A percentile compares a stretch with the other conserved stretches of the same genome.
These are phyloP conservation scores for Nomada hirtipes DNA, from an alignment of 2,888 invertebrate genomes.

Conservation along the genomic window DNA sequence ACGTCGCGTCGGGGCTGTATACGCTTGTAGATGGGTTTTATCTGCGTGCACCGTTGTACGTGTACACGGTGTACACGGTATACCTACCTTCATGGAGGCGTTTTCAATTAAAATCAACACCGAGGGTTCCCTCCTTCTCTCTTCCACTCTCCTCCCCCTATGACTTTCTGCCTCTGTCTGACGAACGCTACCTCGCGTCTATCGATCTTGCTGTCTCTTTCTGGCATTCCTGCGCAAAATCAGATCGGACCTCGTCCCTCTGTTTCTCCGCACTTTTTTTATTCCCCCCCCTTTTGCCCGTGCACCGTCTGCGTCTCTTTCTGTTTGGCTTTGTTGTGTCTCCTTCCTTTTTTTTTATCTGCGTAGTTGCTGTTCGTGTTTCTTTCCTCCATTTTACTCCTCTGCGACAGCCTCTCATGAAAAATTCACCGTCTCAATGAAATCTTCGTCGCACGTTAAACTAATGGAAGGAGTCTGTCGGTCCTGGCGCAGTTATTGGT, in stretches of 20 bases:
- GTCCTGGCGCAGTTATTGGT: conserved; percentile 37
- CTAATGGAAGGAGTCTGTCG: conserved; percentile 65
- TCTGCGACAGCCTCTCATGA: conserved; percentile 32
- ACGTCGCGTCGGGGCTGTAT: conserved; percentile 55
- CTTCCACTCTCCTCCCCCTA: conserved; percentile 5
- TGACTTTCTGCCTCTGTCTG: conserved; percentile 19
- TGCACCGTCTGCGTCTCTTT: neutral
- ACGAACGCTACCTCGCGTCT: neutral
- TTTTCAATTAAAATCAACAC: conserved; percentile 82
- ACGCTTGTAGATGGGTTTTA: conserved; percentile 63
- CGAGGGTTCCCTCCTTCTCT: conserved; percentile 62
- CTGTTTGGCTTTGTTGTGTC: neutral
- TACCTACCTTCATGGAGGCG: conserved; percentile 78
- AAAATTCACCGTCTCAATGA: conserved; percentile 69
- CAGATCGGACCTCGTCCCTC: conserved; percentile 19
- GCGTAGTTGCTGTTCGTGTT: neutral
- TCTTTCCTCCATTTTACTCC: conserved; percentile 5
- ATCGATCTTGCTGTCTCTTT: conserved; percentile 41
- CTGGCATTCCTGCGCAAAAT: conserved; percentile 49
- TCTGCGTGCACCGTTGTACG: conserved; percentile 50
- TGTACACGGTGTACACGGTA: conserved; percentile 48
- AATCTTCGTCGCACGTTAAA: conserved; percentile 69
- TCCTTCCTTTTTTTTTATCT: neutral
- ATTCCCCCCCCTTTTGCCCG: neutral
- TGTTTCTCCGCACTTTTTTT: conserved; percentile 1